Percentiles rank a stretch among this genome's conserved stretches.
Conservation (phyloP, 2,113 vertebrate species). For the Embiotoca jacksoni region DNA sequence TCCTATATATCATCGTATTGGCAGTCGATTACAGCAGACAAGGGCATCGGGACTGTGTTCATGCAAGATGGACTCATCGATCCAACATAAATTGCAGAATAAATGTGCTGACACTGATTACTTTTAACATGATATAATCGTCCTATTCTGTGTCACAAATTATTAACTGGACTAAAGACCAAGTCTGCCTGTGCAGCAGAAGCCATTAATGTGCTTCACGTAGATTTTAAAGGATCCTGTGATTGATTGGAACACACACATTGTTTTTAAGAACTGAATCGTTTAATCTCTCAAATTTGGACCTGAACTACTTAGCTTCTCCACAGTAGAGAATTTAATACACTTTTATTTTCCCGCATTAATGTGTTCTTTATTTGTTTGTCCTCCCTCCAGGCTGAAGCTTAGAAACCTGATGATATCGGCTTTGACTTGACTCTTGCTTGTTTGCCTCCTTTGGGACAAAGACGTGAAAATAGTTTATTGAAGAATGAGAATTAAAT, state of each 20-base stretch:
- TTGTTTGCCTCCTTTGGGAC: slow-evolving; percentile 58
- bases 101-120: neutral
- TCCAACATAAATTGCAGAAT: slow-evolving; percentile 26
- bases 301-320: slow-evolving; percentile 40
- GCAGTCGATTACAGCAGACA: neutral
- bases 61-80: slow-evolving; percentile 32
- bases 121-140: slow-evolving; percentile 16
- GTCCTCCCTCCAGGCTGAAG: slow-evolving; percentile 58
- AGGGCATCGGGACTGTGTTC: slow-evolving; percentile 3
- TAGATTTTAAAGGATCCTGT: neutral
- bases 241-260: neutral
- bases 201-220: neutral
- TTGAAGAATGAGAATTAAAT: slow-evolving; percentile 54
- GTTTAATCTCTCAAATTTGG: slow-evolving; percentile 26
- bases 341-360: slow-evolving; percentile 57
- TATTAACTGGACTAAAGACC: slow-evolving; percentile 5
- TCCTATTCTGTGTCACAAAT: slow-evolving; percentile 19
- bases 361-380: slow-evolving; percentile 69
- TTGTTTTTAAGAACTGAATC: neutral
- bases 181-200: neutral
- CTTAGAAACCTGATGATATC: slow-evolving; percentile 71
- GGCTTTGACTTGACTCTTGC: slow-evolving; percentile 65
- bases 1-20: neutral
- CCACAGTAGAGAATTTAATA: slow-evolving; percentile 53
- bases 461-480: slow-evolving; percentile 54